Base-by-base conservation (phyloP, 2,888 invertebrate species). In the Sicus ferrugineus region DNA sequence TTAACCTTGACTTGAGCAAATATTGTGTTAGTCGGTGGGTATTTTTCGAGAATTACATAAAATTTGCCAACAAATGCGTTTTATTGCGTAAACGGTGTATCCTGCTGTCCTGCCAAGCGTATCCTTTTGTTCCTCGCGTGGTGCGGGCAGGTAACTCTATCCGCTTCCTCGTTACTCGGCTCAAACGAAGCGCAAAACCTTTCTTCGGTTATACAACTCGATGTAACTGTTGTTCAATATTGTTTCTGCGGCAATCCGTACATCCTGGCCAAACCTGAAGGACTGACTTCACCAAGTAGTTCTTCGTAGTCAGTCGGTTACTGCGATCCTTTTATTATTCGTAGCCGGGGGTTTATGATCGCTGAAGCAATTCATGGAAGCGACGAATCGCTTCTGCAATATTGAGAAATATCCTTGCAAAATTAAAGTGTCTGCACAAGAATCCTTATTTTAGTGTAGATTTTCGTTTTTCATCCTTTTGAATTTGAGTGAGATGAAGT, bases 201-300 rank as follows among this genome's bases (percentile, higher is more conserved):
- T 67, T 67, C 56, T 67, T 54, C 54, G 63, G 67, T 73, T 67
- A 71, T 73, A 58, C 69, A 73, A 73, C 71, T 73, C 73, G 19
- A 58, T 67, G 70, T 54, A 72, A 72, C 67, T 72, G 69, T 70
- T 66, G 26, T 67, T 11, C 59, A 46, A 46, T 6, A n/a, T n/a
- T 19, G n/a, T n/a, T n/a, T n/a, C 2, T 50, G 50, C 54, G 1
- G 42, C 11, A 42, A 56, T 30, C 56, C 56, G 28, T 56, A 26
- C 28, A 54, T 26, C 6, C 26, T 42, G n/a, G 42, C 61, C 14
- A 59, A 38, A 11, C 26, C 28, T 28, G 19, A 26, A 1, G 54
- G 21, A 11, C 16, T 21, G 19, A 9, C 54, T 7, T 50, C 2
- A 14, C 11, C 38, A 11, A 16, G 42, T 16, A n/a, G 42, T 16